Percentiles rank a stretch among this genome's conserved stretches.
These are phyloP conservation scores for Cotesia chilonis DNA, from an alignment of 1,140 invertebrate species.

Conservation along the genomic window DNA sequence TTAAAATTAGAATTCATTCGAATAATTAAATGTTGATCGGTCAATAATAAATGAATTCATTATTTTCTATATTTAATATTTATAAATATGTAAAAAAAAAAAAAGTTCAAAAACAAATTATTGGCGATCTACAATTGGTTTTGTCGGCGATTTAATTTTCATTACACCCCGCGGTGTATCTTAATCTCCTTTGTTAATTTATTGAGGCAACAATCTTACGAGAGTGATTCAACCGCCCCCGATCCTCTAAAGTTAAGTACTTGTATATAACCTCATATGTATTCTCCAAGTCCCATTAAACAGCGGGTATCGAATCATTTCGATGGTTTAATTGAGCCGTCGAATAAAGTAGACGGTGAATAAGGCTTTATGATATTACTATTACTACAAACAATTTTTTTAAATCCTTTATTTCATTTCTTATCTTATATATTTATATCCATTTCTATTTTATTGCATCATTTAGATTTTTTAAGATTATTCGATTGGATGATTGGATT, in stretches of 20 bases:
- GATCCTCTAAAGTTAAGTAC: constrained; percentile 17
- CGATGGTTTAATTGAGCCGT: constrained; percentile 57
- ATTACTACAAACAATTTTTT: background rate
- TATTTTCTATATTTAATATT: background rate
- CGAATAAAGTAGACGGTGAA: constrained; percentile 23
- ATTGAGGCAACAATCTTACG: constrained; percentile 17
- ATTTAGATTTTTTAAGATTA: no score
- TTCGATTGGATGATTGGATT: no score
- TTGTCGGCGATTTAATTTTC: constrained; percentile 13
- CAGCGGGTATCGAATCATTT: constrained; percentile 54
- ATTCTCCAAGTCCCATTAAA: constrained; percentile 50
- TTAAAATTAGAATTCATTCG: background rate
- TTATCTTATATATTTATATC: background rate
- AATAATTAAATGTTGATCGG: background rate
- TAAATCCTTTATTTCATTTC: background rate
- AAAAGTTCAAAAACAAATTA: background rate
- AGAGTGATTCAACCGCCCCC: constrained; percentile 30
- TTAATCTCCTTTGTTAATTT: constrained; percentile 21
- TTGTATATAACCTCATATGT: constrained; percentile 23
- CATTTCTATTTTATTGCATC: no score
- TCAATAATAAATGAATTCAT: background rate
- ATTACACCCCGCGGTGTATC: constrained; percentile 20
- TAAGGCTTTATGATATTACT: background rate
- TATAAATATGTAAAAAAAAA: background rate
- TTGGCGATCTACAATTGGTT: background rate